These are phyloP conservation scores for Plecotus auritus DNA, from an alignment of 2,113 vertebrate genomes.

Conservation along the genomic window DNA sequence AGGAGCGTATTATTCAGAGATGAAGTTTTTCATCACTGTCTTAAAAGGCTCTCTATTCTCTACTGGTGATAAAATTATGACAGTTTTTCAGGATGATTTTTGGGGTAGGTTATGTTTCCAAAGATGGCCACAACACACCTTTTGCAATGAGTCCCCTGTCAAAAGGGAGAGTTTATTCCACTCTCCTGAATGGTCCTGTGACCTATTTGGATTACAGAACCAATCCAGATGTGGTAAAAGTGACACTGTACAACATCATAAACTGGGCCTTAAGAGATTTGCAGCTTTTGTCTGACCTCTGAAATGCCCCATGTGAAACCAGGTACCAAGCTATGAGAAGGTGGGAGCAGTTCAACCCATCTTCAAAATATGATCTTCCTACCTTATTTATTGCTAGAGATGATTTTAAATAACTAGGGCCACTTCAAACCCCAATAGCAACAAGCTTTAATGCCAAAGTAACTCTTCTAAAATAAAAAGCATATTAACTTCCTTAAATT, in stretches of 20 bases:
- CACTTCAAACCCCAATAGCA: slow-evolving; percentile 1
- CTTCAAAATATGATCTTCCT: not conserved
- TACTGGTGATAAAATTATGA: not conserved
- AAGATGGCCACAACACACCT: not conserved
- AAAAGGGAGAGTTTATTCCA: not conserved
- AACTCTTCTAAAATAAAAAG: slow-evolving; percentile 1
- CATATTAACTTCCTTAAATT: not conserved
- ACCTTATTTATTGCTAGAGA: not conserved
- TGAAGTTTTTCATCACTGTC: not conserved
- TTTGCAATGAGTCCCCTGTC: not conserved
- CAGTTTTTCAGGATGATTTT: not conserved
- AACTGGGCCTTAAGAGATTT: not conserved
- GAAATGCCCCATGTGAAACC: not conserved
- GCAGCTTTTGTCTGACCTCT: not conserved
- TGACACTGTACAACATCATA: not conserved
- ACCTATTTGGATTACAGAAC: not conserved
- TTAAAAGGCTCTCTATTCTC: slow-evolving; percentile 10
- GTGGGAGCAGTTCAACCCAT: not conserved
- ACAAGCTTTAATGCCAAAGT: not conserved
- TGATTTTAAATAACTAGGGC: not conserved
- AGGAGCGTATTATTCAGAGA: not conserved
- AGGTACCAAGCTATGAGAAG: not conserved
- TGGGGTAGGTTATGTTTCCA: not conserved
- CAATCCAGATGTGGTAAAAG: not conserved
- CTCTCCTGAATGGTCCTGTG: not conserved